These are phyloP conservation scores for Pantherophis alleghaniensis DNA, from an alignment of 2,797 vertebrate species.

Conservation along the genomic window DNA sequence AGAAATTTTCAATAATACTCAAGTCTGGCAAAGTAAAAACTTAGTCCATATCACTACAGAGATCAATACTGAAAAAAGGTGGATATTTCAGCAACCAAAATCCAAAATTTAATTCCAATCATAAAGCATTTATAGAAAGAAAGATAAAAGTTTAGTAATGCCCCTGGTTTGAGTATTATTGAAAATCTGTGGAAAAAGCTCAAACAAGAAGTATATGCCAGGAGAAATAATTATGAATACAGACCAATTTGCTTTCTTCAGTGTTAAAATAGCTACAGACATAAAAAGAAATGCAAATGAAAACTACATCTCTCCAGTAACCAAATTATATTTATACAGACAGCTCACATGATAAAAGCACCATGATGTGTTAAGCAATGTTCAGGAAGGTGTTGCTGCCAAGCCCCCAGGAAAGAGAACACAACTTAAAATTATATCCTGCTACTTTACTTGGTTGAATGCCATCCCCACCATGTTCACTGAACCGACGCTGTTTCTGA, in stretches of 20 bases:
- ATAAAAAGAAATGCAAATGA: conserved; percentile 2
- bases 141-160: neutral
- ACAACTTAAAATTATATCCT: conserved; percentile 67
- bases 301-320: neutral
- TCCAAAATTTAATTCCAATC: neutral
- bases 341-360: conserved; percentile 5
- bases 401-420: conserved; percentile 67
- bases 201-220: neutral
- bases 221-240: neutral
- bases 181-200: neutral
- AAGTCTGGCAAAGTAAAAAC: neutral
- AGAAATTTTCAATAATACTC: neutral
- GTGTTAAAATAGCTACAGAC: conserved; percentile 1
- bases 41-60: neutral
- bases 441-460: conserved; percentile 75
- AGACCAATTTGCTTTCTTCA: neutral
- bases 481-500: conserved; percentile 87
- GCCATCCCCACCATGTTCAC: conserved; percentile 85
- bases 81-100: neutral
- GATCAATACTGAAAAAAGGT: neutral
- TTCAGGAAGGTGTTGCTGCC: conserved; percentile 40
- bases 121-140: neutral
- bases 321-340: conserved; percentile 9
- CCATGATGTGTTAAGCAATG: neutral
- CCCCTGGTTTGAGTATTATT: neutral